phyloP scores from a whole-genome alignment of 2,797 vertebrate genomes.

The Merluccius polli region DNA sequence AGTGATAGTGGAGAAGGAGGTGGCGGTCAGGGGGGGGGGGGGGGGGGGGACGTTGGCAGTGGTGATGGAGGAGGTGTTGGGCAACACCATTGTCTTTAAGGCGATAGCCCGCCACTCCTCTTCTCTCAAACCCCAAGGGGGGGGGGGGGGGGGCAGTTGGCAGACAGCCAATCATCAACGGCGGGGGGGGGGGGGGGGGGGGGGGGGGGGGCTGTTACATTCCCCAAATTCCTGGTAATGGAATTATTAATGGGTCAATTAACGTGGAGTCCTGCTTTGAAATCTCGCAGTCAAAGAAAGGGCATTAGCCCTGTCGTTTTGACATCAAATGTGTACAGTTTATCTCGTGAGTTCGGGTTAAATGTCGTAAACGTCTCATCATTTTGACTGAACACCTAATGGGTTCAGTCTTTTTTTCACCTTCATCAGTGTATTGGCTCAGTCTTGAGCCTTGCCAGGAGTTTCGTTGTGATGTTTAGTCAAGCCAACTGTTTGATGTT shows the following conservation, averaged over 20 bases:
- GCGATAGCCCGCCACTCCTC: background rate
- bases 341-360: background rate
- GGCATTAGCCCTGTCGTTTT: too few species aligned
- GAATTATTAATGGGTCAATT: background rate
- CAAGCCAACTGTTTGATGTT: too few species aligned
- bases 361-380: background rate
- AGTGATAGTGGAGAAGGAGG: too few species aligned
- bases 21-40: conserved; percentile 9
- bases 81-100: too few species aligned
- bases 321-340: too few species aligned
- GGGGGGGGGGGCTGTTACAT: background rate
- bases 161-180: background rate
- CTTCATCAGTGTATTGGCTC: background rate
- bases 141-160: background rate
- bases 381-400: background rate
- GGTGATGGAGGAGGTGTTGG: too few species aligned
- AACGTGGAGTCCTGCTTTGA: background rate
- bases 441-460: background rate
- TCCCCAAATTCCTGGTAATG: background rate
- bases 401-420: background rate
- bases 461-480: background rate
- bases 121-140: background rate
- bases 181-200: too few species aligned
- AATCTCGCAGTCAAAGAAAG: too few species aligned
- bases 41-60: too few species aligned